These are phyloP conservation scores for Limonius californicus DNA, from an alignment of 1,140 invertebrate species.

Conservation along the genomic window DNA sequence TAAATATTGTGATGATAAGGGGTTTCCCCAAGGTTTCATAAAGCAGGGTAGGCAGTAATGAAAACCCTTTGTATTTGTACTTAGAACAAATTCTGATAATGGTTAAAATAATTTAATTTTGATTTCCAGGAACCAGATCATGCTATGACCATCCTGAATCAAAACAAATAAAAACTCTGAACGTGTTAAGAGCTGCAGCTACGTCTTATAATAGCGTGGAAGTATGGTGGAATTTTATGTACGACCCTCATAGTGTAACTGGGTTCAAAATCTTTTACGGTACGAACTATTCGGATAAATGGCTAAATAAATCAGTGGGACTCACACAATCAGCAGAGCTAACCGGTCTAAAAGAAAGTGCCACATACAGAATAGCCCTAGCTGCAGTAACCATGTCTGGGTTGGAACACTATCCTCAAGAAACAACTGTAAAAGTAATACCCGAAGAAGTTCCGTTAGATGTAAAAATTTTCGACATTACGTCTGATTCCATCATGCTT, in stretches of 20 bases:
- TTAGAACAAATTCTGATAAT: no score
- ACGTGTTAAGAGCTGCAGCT: constrained; percentile 85
- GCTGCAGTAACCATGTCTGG: constrained; percentile 74
- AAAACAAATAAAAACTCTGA: constrained; percentile 60
- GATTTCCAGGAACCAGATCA: neutral
- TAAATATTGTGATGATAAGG: no score
- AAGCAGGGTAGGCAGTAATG: no score
- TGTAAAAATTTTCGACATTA: constrained; percentile 81
- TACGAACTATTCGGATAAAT: constrained; percentile 86
- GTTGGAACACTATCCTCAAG: constrained; percentile 68
- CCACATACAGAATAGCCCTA: constrained; percentile 88
- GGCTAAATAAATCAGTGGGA: constrained; percentile 79
- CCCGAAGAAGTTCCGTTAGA: constrained; percentile 87
- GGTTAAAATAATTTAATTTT: no score
- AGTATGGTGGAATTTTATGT: constrained; percentile 93
- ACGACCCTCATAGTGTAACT: constrained; percentile 73
- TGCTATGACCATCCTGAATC: constrained; percentile 66
- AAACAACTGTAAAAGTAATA: constrained; percentile 80
- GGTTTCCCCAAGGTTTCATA: no score
- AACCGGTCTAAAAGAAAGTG: constrained; percentile 83
- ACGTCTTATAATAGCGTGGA: constrained; percentile 88
- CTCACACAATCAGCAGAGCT: constrained; percentile 87
- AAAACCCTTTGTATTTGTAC: no score
- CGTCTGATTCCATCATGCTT: constrained; percentile 84
- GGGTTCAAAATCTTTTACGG: constrained; percentile 92